These are phyloP conservation scores for Bujurquina vittata DNA, from an alignment of 2,113 vertebrate genomes.

Conservation along the genomic window DNA sequence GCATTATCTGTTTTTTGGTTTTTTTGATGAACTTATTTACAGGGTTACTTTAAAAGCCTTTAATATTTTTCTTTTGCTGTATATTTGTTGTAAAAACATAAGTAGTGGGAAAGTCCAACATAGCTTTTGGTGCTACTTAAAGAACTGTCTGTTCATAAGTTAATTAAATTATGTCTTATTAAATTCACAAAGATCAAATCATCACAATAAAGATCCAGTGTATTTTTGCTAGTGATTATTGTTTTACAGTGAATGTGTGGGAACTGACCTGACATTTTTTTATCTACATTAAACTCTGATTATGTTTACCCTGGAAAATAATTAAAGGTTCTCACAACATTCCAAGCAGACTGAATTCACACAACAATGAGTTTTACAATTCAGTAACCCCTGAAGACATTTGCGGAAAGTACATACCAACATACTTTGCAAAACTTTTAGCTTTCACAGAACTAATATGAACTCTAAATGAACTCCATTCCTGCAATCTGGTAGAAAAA, in stretches of 20 bases:
- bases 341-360: conserved; percentile 4
- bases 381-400: conserved; percentile 15
- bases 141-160: too few relatives aligned
- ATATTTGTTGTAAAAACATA: too few relatives aligned
- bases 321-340: background rate
- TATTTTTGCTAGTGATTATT: background rate
- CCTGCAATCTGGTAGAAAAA: background rate
- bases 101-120: background rate
- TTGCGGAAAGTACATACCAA: background rate
- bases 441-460: background rate
- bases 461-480: conserved; percentile 23
- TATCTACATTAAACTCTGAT: conserved; percentile 16
- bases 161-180: too few relatives aligned
- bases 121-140: background rate
- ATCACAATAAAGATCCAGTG: background rate
- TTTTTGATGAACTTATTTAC: too few relatives aligned
- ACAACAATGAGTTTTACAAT: conserved; percentile 33
- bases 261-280: background rate
- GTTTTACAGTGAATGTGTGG: background rate
- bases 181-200: too few relatives aligned
- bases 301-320: background rate
- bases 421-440: background rate
- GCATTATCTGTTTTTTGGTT: too few relatives aligned
- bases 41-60: too few relatives aligned
- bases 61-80: too few relatives aligned